Conservation (phyloP, 2,113 vertebrate species). For the Halichoerus grypus region DNA sequence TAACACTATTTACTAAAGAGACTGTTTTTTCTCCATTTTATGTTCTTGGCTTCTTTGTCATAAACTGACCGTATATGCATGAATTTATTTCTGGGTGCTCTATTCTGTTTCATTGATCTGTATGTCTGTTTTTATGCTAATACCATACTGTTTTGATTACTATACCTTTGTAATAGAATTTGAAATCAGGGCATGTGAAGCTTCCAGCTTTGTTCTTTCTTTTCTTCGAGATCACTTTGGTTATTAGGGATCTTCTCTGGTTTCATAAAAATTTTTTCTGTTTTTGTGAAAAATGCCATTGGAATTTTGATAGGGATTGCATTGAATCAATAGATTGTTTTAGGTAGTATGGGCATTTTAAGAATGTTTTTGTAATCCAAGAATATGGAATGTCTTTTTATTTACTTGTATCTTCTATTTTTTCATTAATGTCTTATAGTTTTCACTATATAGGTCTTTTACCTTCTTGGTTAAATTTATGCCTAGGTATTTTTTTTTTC, state of each 20-base stretch:
- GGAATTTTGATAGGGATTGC: background rate
- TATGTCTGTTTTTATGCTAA: background rate
- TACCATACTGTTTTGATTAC: background rate
- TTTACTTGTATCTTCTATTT: background rate
- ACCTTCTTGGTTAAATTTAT: background rate
- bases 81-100: background rate
- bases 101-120: background rate
- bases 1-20: background rate
- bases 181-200: background rate
- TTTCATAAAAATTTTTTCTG: background rate
- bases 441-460: background rate
- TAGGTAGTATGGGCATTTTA: background rate
- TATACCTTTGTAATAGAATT: background rate
- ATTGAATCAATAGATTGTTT: background rate
- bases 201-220: background rate
- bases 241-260: background rate
- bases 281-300: background rate
- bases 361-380: background rate
- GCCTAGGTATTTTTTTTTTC: background rate
- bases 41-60: background rate
- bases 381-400: background rate
- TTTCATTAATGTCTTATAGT: background rate
- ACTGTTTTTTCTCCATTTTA: background rate
- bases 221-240: background rate
- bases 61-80: background rate